Conservation (phyloP, 1,140 invertebrate genomes). For the Amphibalanus amphitrite region DNA sequence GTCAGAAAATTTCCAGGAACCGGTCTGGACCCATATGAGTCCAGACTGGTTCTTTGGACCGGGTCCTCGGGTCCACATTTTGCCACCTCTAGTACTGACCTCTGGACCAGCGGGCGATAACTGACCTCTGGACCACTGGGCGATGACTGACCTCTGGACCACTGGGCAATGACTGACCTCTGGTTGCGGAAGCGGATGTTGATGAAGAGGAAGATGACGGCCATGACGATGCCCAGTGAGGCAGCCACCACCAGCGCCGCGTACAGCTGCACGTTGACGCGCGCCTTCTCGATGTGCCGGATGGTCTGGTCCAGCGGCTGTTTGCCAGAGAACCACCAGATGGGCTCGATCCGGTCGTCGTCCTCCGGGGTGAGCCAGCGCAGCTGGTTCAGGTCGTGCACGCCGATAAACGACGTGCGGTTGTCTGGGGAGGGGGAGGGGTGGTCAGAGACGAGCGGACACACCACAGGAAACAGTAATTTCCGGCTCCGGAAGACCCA, state of each 20-base stretch:
- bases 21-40: no score
- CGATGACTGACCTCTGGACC: slow-evolving; percentile 2
- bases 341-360: slow-evolving; percentile 27
- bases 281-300: slow-evolving; percentile 62
- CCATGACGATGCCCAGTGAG: slow-evolving; percentile 77
- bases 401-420: not conserved
- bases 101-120: no score
- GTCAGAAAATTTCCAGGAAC: no score
- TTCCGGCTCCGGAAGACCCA: no score
- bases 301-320: slow-evolving; percentile 81
- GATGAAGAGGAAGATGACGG: slow-evolving; percentile 81
- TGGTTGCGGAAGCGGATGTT: slow-evolving; percentile 94
- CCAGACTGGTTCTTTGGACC: no score
- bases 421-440: slow-evolving; percentile 3
- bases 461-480: no score
- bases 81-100: no score
- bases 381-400: not conserved
- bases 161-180: slow-evolving; percentile 45
- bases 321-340: slow-evolving; percentile 34
- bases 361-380: not conserved
- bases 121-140: no score
- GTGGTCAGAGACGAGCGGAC: not conserved
- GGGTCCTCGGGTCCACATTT: no score
- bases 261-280: slow-evolving; percentile 79
- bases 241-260: slow-evolving; percentile 64